Percentiles rank a stretch among this genome's conserved stretches.
Evolutionary conservation across 2,113 vertebrate species (phyloP).

Genomic region (Periophthalmus modestus): DNA sequence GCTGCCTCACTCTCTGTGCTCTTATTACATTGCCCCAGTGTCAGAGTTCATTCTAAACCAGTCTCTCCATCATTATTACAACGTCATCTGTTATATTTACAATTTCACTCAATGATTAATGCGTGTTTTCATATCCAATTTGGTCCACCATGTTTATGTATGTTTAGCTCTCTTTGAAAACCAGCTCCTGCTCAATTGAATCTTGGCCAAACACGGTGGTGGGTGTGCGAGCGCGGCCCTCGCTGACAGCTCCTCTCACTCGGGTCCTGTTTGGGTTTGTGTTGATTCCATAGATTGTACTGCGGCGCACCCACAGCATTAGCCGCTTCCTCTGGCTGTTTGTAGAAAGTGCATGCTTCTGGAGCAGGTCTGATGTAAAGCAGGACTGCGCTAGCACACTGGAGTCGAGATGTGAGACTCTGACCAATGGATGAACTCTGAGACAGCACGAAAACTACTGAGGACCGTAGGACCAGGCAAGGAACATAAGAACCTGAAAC

Average conservation of each 20-base stretch:
- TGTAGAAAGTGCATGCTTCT: not conserved
- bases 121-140: not conserved
- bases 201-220: not conserved
- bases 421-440: conserved; percentile 37
- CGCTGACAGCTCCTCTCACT: conserved; percentile 6
- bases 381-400: conserved; percentile 30
- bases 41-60: not conserved
- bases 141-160: not conserved
- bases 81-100: not conserved
- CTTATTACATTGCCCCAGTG: not conserved
- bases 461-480: not conserved
- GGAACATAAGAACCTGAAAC: not conserved
- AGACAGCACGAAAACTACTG: not conserved
- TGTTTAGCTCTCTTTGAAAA: not conserved
- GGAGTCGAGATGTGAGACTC: conserved; percentile 20
- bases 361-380: conserved; percentile 26
- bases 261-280: conserved; percentile 18
- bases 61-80: not conserved
- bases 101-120: conserved; percentile 6
- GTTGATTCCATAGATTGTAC: conserved; percentile 41
- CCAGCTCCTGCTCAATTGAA: not conserved
- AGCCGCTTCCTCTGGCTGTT: conserved; percentile 52
- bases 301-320: conserved; percentile 29
- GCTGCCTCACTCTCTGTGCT: not conserved
- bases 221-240: not conserved